Percentiles rank a stretch among this genome's conserved stretches.
Evolutionary conservation across 2,888 invertebrate species (phyloP).

Genomic region (Tetrapedia diversipes): DNA sequence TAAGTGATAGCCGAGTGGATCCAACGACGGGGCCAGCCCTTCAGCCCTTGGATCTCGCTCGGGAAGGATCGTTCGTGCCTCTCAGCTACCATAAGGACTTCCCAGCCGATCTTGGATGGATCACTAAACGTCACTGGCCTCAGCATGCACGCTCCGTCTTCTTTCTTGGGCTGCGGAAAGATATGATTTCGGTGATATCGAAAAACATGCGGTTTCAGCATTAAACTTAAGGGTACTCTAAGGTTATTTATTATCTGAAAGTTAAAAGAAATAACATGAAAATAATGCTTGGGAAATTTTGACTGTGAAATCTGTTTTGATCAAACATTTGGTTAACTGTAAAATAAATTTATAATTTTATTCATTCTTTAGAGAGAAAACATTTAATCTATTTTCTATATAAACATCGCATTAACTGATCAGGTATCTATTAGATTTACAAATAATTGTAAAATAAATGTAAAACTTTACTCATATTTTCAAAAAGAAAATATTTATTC

Average conservation of each 20-base stretch:
- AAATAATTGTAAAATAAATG: too few relatives aligned
- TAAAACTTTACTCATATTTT: not conserved
- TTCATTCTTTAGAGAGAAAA: too few relatives aligned
- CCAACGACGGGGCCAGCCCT: constrained; percentile 81
- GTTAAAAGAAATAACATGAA: too few relatives aligned
- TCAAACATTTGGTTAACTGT: too few relatives aligned
- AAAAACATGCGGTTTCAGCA: not conserved
- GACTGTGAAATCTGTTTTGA: too few relatives aligned
- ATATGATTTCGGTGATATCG: not conserved
- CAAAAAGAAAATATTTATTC: not conserved
- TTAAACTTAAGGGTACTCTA: too few relatives aligned
- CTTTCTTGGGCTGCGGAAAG: constrained; percentile 65
- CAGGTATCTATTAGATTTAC: too few relatives aligned
- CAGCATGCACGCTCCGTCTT: constrained; percentile 78
- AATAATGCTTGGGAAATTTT: too few relatives aligned
- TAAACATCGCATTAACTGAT: too few relatives aligned
- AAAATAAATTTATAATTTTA: too few relatives aligned
- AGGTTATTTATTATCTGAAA: too few relatives aligned
- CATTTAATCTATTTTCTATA: too few relatives aligned
- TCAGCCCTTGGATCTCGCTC: constrained; percentile 78
- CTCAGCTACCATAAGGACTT: constrained; percentile 80
- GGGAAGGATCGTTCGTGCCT: constrained; percentile 68
- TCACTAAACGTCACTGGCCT: constrained; percentile 65
- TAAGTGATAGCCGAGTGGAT: constrained; percentile 75
- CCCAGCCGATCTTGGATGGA: constrained; percentile 67